These are phyloP conservation scores for Austrofundulus limnaeus DNA, from an alignment of 2,113 vertebrate genomes.

Conservation along the genomic window DNA sequence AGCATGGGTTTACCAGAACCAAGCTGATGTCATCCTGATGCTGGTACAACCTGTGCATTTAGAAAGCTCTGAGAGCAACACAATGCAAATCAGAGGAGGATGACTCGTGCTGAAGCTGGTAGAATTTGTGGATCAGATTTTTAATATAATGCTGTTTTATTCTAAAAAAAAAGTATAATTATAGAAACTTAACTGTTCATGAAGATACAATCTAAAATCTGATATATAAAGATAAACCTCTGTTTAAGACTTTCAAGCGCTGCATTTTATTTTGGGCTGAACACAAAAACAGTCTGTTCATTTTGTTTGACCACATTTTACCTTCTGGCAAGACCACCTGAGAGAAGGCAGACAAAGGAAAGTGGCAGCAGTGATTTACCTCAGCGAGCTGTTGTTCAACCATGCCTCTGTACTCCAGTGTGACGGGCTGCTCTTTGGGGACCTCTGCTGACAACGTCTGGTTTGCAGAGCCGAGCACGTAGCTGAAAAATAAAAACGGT, in stretches of 20 bases:
- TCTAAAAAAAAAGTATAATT: neutral
- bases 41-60: slow-evolving; percentile 48
- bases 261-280: neutral
- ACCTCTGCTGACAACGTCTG: slow-evolving; percentile 71
- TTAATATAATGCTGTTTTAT: neutral
- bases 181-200: neutral
- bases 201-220: neutral
- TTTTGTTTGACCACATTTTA: neutral
- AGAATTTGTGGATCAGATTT: neutral
- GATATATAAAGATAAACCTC: neutral
- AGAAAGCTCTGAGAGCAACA: neutral
- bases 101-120: neutral
- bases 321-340: neutral
- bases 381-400: slow-evolving; percentile 72
- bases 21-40: slow-evolving; percentile 60
- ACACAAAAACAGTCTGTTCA: neutral
- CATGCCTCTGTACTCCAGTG: slow-evolving; percentile 67
- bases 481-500: slow-evolving; percentile 54
- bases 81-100: neutral
- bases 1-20: slow-evolving; percentile 52
- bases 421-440: slow-evolving; percentile 67
- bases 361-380: slow-evolving; percentile 64
- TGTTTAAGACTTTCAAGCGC: neutral
- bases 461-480: slow-evolving; percentile 70
- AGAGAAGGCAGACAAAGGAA: slow-evolving; percentile 56